A percentile compares a stretch with the other conserved stretches of the same genome.
Conservation (phyloP, 2,113 vertebrate species). For the Gavia stellata region DNA sequence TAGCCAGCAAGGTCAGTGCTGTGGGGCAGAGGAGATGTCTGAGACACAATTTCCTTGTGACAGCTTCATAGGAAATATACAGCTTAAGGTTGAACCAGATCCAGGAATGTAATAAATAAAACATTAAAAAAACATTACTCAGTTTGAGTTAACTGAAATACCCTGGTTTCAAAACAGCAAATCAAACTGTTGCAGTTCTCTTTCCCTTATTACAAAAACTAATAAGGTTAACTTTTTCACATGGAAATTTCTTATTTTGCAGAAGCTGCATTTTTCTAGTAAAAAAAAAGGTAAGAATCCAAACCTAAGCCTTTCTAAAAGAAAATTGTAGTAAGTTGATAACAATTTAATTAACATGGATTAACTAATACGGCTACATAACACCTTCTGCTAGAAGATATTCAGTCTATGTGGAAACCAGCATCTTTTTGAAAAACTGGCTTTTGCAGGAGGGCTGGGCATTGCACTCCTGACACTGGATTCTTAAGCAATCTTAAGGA, state of each 20-base stretch:
- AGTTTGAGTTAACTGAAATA: background rate
- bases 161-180: background rate
- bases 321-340: background rate
- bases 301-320: background rate
- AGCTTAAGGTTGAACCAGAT: background rate
- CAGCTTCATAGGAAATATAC: background rate
- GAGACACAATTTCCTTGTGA: background rate
- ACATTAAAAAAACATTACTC: background rate
- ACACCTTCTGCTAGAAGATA: background rate
- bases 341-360: background rate
- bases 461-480: background rate
- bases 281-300: background rate
- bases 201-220: background rate
- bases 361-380: background rate
- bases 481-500: background rate
- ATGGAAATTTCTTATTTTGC: background rate
- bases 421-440: background rate
- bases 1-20: background rate
- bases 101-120: conserved; percentile 4
- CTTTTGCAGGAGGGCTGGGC: background rate
- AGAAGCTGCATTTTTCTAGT: background rate
- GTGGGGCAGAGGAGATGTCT: background rate
- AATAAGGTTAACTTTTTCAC: background rate
- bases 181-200: background rate
- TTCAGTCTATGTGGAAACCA: background rate